phyloP scores from a whole-genome alignment of 1,140 invertebrate genomes.

The Zophobas morio region DNA sequence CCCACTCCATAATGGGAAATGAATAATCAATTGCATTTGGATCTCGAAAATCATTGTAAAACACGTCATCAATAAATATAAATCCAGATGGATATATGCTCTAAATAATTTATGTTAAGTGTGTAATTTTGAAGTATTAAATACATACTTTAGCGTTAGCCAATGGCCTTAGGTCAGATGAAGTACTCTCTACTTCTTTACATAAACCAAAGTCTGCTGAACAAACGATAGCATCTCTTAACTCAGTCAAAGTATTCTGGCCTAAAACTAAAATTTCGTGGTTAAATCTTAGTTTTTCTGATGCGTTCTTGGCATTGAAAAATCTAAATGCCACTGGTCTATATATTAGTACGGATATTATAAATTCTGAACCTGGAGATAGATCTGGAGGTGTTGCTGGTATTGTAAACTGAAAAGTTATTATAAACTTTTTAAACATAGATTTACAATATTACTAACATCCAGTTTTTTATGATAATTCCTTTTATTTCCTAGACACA shows the following conservation, averaged over 20 bases:
- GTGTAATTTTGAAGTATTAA: constrained; percentile 23
- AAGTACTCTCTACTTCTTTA: constrained; percentile 71
- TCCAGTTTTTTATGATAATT: constrained; percentile 25
- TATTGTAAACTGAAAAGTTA: constrained; percentile 32
- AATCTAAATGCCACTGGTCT: constrained; percentile 61
- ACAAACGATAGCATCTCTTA: constrained; percentile 74
- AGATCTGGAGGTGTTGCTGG: constrained; percentile 44
- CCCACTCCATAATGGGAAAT: constrained; percentile 74
- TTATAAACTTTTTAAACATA: neutral
- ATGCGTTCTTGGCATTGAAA: constrained; percentile 33
- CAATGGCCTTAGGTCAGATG: constrained; percentile 59
- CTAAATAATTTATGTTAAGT: constrained; percentile 63
- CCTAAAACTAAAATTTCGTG: constrained; percentile 71
- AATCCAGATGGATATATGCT: constrained; percentile 76
- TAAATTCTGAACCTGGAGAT: constrained; percentile 62
- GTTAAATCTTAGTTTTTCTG: constrained; percentile 57
- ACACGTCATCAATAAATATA: constrained; percentile 78
- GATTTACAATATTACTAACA: constrained; percentile 15
- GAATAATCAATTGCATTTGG: constrained; percentile 73
- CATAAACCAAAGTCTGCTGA: constrained; percentile 70
- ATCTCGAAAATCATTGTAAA: constrained; percentile 76
- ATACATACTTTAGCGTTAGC: constrained; percentile 69
- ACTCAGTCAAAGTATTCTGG: constrained; percentile 71
- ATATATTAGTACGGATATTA: constrained; percentile 65
- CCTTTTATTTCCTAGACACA: constrained; percentile 30